Conservation (phyloP, 2,888 invertebrate genomes). For the Calliphora vomitoria region DNA sequence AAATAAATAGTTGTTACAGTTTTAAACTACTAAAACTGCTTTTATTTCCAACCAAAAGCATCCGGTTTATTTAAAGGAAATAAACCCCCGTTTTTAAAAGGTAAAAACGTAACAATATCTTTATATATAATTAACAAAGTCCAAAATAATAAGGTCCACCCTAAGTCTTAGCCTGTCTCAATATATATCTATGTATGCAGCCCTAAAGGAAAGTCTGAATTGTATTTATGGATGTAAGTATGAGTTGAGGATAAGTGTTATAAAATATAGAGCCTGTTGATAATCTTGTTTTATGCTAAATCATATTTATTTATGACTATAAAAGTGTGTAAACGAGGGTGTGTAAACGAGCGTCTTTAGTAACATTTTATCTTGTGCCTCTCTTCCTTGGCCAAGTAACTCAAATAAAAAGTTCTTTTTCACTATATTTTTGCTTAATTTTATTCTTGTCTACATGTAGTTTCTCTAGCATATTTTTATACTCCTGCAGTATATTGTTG, state of each 20-base stretch:
- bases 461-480: neutral
- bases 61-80: too few species aligned
- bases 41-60: too few species aligned
- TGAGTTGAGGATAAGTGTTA: neutral
- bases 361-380: constrained; percentile 1
- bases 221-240: neutral
- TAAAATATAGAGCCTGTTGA: constrained; percentile 42
- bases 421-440: neutral
- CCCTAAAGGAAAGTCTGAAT: neutral
- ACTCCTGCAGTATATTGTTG: neutral
- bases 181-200: neutral
- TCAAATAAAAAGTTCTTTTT: neutral
- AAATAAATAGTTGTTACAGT: too few species aligned
- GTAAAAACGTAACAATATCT: too few species aligned
- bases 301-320: constrained; percentile 31
- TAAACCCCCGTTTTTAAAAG: too few species aligned
- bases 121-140: too few species aligned
- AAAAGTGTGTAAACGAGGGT: neutral
- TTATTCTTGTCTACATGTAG: neutral
- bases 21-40: too few species aligned
- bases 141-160: too few species aligned
- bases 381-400: neutral
- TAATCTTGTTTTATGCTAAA: constrained; percentile 42
- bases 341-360: constrained; percentile 7
- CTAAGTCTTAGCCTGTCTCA: too few species aligned